Percentiles rank a stretch among this genome's conserved stretches.
Evolutionary conservation across 2,888 invertebrate genomes (phyloP).

Genomic region (Tineola bisselliella): DNA sequence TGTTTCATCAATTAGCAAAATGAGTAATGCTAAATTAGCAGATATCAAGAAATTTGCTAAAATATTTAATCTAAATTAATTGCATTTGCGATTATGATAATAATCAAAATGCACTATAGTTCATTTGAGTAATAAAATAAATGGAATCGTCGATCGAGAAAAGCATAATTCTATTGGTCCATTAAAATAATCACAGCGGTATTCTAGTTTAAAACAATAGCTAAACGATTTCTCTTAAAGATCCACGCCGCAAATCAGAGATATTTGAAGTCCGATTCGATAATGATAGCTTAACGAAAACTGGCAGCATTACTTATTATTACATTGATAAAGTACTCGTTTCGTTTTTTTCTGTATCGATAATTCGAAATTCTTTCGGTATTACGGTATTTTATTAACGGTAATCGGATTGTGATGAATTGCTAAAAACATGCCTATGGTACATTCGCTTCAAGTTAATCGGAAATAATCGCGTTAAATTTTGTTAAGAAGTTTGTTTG

Average conservation of each 20-base stretch:
- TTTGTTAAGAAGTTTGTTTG: constrained; percentile 16
- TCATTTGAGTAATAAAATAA: not conserved
- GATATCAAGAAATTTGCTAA: not conserved
- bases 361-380: constrained; percentile 41
- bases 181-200: not conserved
- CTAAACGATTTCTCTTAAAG: not conserved
- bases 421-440: constrained; percentile 32
- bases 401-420: constrained; percentile 50
- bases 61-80: not conserved
- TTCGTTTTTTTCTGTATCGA: constrained; percentile 26
- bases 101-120: not conserved
- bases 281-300: constrained; percentile 1
- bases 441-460: constrained; percentile 43
- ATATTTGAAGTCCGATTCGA: not conserved
- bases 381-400: constrained; percentile 39
- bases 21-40: not conserved
- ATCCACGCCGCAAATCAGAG: not conserved
- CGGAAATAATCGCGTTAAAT: constrained; percentile 35
- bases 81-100: not conserved
- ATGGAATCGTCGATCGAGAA: not conserved
- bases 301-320: constrained; percentile 1
- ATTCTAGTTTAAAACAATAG: not conserved
- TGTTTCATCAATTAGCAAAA: no score
- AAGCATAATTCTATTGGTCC: not conserved
- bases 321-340: not conserved